phyloP scores from a whole-genome alignment of 2,113 vertebrate species.

The Salvelinus sp. region DNA sequence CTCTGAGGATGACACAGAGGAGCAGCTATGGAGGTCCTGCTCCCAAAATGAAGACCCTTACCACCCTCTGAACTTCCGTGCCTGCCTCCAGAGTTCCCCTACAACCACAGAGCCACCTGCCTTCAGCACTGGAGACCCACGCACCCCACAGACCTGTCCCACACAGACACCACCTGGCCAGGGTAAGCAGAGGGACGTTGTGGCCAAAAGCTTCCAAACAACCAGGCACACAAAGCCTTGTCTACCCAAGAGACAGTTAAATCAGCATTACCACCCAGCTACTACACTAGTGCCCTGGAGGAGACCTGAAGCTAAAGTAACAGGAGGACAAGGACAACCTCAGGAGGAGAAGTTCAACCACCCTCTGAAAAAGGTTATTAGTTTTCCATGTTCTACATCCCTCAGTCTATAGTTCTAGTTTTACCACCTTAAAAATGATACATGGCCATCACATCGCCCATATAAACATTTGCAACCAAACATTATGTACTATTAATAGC shows the following conservation, averaged over 20 bases:
- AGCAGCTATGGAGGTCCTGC: slow-evolving; percentile 69
- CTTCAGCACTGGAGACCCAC: background rate
- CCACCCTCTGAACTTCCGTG: slow-evolving; percentile 76
- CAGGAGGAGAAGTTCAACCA: slow-evolving; percentile 6
- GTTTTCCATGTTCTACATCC: background rate
- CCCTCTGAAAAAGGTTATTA: slow-evolving; percentile 67
- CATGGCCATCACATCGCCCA: background rate
- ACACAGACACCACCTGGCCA: background rate
- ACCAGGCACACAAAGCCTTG: slow-evolving; percentile 22
- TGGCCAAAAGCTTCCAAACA: slow-evolving; percentile 7
- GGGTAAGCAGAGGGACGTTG: background rate
- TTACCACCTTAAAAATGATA: background rate
- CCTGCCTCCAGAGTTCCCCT: slow-evolving; percentile 52
- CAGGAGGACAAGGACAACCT: too few relatives aligned
- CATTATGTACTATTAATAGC: too few relatives aligned
- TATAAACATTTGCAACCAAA: background rate
- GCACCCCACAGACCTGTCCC: background rate
- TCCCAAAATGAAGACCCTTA: slow-evolving; percentile 66
- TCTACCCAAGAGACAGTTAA: slow-evolving; percentile 40
- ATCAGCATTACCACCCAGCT: slow-evolving; percentile 43
- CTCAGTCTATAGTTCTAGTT: background rate
- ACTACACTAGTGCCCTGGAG: slow-evolving; percentile 63
- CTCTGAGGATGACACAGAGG: slow-evolving; percentile 66
- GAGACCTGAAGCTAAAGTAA: slow-evolving; percentile 23
- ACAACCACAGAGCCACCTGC: background rate